These are phyloP conservation scores for Ranitomeya imitator DNA, from an alignment of 2,113 vertebrate species.

Conservation along the genomic window DNA sequence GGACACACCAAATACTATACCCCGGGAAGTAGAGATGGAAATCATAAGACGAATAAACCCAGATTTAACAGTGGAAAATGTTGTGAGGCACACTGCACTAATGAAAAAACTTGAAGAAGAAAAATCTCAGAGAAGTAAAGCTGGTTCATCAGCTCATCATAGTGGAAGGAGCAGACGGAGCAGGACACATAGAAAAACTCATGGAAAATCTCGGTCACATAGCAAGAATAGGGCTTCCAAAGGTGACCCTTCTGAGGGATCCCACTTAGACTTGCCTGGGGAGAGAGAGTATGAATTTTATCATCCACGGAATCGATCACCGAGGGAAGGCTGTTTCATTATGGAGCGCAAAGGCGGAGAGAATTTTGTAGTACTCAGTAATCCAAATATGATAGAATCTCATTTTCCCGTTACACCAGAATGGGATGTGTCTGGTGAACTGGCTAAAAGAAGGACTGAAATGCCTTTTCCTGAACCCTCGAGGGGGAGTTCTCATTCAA, in stretches of 20 bases:
- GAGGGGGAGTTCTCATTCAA: slow-evolving; percentile 89
- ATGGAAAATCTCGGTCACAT: slow-evolving; percentile 90
- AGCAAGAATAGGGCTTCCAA: slow-evolving; percentile 92
- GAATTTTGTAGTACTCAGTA: slow-evolving; percentile 92
- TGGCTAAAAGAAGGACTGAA: slow-evolving; percentile 95
- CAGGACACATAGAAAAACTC: slow-evolving; percentile 87
- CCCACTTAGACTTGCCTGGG: slow-evolving; percentile 82
- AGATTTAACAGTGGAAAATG: slow-evolving; percentile 95
- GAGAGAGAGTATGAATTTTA: slow-evolving; percentile 90
- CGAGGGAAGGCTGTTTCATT: slow-evolving; percentile 88
- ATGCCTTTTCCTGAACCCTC: slow-evolving; percentile 98
- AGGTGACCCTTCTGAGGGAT: slow-evolving; percentile 89
- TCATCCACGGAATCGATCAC: slow-evolving; percentile 82
- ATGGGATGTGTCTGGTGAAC: slow-evolving; percentile 96
- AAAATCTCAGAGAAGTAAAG: slow-evolving; percentile 90
- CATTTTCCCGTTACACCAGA: slow-evolving; percentile 95
- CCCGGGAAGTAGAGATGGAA: slow-evolving; percentile 94
- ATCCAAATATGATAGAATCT: slow-evolving; percentile 88
- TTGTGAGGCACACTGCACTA: slow-evolving; percentile 94
- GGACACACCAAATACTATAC: slow-evolving; percentile 90
- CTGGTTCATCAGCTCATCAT: slow-evolving; percentile 89
- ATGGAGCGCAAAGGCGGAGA: slow-evolving; percentile 89
- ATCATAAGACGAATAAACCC: slow-evolving; percentile 98
- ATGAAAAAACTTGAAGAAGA: slow-evolving; percentile 99
- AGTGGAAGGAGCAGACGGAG: slow-evolving; percentile 91